These are phyloP conservation scores for Drosophila parvula DNA, from an alignment of 1,140 invertebrate genomes.

Conservation along the genomic window DNA sequence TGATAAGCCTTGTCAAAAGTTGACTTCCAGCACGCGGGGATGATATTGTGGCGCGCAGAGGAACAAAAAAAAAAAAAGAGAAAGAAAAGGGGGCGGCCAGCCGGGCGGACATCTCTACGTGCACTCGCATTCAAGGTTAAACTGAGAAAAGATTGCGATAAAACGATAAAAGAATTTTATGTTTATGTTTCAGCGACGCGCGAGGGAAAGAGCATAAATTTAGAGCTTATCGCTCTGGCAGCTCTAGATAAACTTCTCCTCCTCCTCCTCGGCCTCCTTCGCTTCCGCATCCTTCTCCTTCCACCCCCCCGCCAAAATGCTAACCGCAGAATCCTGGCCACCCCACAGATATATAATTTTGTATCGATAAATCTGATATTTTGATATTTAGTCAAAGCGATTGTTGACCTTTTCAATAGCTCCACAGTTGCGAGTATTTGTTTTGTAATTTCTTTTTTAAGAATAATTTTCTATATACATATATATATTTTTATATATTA, in stretches of 20 bases:
- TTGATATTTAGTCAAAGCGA: slow-evolving; percentile 1
- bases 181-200: slow-evolving; percentile 34
- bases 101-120: slow-evolving; percentile 37
- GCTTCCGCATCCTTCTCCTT: too few species aligned
- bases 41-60: slow-evolving; percentile 16
- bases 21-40: slow-evolving; percentile 39
- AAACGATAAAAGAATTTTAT: slow-evolving; percentile 49
- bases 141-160: slow-evolving; percentile 65
- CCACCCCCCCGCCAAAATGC: not conserved
- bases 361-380: slow-evolving; percentile 28
- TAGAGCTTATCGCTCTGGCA: slow-evolving; percentile 53
- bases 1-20: slow-evolving; percentile 64
- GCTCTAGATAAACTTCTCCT: slow-evolving; percentile 26
- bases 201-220: slow-evolving; percentile 29
- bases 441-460: too few species aligned
- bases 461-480: too few species aligned
- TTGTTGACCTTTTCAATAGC: not conserved
- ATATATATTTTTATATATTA: too few species aligned
- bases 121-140: slow-evolving; percentile 78
- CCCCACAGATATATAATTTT: not conserved
- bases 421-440: not conserved
- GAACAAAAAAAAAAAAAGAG: not conserved
- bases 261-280: not conserved
- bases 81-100: slow-evolving; percentile 4
- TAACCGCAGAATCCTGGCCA: slow-evolving; percentile 20